Percentiles rank a stretch among this genome's conserved stretches.
phyloP scores from a whole-genome alignment of 2,797 vertebrate species.

The Manis pentadactyla region DNA sequence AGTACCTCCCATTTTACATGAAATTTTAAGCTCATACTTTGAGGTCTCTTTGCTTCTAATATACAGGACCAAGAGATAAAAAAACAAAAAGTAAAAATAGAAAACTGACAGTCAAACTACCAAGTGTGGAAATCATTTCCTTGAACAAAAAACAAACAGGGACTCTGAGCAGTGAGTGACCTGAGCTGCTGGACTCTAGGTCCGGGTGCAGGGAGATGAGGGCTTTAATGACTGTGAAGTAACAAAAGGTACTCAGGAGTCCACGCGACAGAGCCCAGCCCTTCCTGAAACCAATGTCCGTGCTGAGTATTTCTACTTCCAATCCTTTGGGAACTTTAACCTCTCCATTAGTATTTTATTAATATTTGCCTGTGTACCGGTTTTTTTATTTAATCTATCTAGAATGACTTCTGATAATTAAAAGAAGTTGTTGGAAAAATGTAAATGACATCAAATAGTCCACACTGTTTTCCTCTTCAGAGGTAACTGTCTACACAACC shows the following conservation, averaged over 20 bases:
- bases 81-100: accelerated
- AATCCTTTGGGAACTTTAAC: neutral
- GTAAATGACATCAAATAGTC: neutral
- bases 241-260: accelerated
- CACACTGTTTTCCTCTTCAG: neutral
- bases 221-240: no score
- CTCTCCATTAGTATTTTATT: neutral
- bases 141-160: neutral
- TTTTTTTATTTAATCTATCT: neutral
- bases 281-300: neutral
- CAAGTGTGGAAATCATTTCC: neutral
- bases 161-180: accelerated
- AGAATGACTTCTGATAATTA: neutral
- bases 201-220: accelerated
- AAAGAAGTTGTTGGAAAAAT: neutral
- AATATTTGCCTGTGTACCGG: neutral
- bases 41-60: neutral
- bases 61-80: neutral
- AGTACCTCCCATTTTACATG: accelerated
- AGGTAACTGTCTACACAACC: neutral
- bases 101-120: neutral
- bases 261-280: neutral
- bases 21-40: no score
- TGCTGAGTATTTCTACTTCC: neutral
- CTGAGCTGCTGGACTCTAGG: accelerated